Percentiles rank a stretch among this genome's conserved stretches.
Conservation (phyloP, 1,140 invertebrate genomes). For the Lordiphosa clarofinis region DNA sequence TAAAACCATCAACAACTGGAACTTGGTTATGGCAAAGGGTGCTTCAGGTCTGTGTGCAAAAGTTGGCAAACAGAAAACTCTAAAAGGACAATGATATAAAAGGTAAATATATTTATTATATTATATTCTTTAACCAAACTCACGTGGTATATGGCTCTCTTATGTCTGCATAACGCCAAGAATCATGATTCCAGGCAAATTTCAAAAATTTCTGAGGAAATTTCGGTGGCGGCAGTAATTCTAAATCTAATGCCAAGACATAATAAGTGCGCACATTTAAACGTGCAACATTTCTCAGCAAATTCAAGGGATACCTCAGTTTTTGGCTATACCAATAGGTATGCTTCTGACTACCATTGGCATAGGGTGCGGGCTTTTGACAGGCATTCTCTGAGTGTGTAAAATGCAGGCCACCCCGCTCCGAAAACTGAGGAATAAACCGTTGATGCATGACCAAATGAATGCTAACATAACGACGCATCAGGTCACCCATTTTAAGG, state of each 20-base stretch:
- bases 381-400: background rate
- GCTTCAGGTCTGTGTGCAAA: slow-evolving; percentile 4
- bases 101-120: background rate
- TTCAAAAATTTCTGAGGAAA: slow-evolving; percentile 20
- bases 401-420: slow-evolving; percentile 82
- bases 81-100: background rate
- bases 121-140: background rate
- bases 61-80: slow-evolving; percentile 26
- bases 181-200: slow-evolving; percentile 4
- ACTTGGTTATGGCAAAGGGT: slow-evolving; percentile 4
- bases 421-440: slow-evolving; percentile 86
- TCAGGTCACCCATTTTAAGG: slow-evolving; percentile 81
- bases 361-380: background rate
- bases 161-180: slow-evolving; percentile 7
- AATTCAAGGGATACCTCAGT: slow-evolving; percentile 27
- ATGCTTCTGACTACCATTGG: background rate
- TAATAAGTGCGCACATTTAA: slow-evolving; percentile 26
- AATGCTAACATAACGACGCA: slow-evolving; percentile 88
- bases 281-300: slow-evolving; percentile 31
- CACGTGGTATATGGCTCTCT: slow-evolving; percentile 8
- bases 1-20: slow-evolving; percentile 3
- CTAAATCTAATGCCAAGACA: slow-evolving; percentile 26
- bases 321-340: slow-evolving; percentile 15
- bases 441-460: slow-evolving; percentile 90
- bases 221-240: slow-evolving; percentile 19